Evolutionary conservation across 2,888 invertebrate species (phyloP), one percentile per base, ranked within the genome.

Genomic region (Timema podura): DNA sequence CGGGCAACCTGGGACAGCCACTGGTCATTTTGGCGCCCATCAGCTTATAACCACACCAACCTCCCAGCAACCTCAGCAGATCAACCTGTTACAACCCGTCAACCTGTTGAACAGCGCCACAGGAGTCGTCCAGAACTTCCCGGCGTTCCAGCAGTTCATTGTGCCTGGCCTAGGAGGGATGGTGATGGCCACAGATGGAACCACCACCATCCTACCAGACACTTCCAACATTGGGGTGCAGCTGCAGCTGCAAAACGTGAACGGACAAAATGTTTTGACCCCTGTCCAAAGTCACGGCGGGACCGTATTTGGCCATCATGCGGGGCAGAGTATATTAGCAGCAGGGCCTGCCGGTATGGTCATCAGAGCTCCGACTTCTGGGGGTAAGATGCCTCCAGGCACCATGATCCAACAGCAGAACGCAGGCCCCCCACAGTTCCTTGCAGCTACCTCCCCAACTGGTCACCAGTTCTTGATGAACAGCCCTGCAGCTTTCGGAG

Each of bases 141-240:
- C 91, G 0, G 88, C 90, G 0, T 90, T 91, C 75, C 93, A 93
- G 78, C 93, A 93, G 78, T 89, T 93, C 76, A 88, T 93, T 68
- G 89, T 93, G 70, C 93, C 93, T 47, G 92, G 93, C 75, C 82
- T 91, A 3, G 87, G 91, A 13, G 91, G 93, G 0, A 89, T 93
- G 88, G 90, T 94, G 0, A 91, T 93, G 91, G 89, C 91, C 10
- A 89, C 92, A 0, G 90, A 90, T 47, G 83, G 83, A 6, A 91
- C 92, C 0, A 89, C 92, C 0, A 91, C 92, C 0, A 84, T 93
- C 64, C 77, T 88, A 57, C 91, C 90, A 78, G 91, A 91, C 74
- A 85, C 88, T 30, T 84, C 87, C 0, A 87, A 88, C 54, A 85
- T 91, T 76, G 89, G 90, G 0, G 86, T 90, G 87, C 91, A 90